A percentile compares a stretch with the other conserved stretches of the same genome.
Conservation (phyloP, 2,113 vertebrate genomes). For the Sciurus niger region DNA sequence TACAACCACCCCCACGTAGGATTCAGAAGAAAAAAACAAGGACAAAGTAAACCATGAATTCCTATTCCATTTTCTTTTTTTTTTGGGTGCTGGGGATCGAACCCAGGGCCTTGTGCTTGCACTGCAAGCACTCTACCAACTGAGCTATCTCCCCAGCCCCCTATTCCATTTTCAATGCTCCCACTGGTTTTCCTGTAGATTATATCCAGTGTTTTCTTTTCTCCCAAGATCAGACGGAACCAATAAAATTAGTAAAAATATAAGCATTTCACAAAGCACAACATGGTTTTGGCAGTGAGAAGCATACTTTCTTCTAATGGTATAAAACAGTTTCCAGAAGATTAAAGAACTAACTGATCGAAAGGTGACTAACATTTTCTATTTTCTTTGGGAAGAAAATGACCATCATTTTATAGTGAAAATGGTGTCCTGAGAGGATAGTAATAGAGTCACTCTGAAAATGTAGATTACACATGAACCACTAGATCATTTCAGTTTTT, state of each 20-base stretch:
- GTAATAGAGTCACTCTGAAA: not conserved
- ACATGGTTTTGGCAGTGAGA: not conserved
- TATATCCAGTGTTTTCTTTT: not conserved
- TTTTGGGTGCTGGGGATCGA: no score
- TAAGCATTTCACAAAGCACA: not conserved
- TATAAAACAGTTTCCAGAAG: not conserved
- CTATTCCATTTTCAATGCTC: not conserved
- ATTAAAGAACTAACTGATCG: constrained; percentile 8
- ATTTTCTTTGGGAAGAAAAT: not conserved
- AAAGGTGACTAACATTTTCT: not conserved
- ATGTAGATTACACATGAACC: not conserved
- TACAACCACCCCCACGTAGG: not conserved
- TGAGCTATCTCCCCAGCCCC: no score
- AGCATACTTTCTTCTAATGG: not conserved
- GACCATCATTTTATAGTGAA: not conserved
- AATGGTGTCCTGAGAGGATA: not conserved
- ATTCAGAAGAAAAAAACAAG: not conserved
- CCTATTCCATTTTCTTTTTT: no score
- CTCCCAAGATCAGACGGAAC: not conserved
- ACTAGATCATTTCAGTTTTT: not conserved
- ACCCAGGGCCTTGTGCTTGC: no score
- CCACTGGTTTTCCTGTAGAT: not conserved
- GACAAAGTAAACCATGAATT: not conserved
- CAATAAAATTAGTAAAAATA: not conserved
- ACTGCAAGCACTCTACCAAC: no score